Percentiles rank a stretch among this genome's conserved stretches.
Evolutionary conservation across 2,113 vertebrate species (phyloP).

Genomic region (Gobio gobio): DNA sequence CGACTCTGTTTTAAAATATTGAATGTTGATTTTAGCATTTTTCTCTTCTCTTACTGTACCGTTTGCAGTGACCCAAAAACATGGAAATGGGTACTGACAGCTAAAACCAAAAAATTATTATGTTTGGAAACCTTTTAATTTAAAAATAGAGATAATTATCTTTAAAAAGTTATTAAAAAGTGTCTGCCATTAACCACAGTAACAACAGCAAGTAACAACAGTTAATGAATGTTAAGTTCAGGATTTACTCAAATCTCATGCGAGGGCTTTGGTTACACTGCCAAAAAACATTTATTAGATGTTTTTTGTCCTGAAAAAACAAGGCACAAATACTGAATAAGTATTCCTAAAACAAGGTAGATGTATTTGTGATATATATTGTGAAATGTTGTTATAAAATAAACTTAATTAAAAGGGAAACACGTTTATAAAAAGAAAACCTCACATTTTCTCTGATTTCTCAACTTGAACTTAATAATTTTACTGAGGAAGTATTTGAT

Average conservation of each 20-base stretch:
- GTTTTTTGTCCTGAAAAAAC: too few relatives aligned
- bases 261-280: not conserved
- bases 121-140: not conserved
- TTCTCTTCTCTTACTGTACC: not conserved
- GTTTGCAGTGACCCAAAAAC: not conserved
- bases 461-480: not conserved
- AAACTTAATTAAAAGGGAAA: not conserved
- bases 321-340: not conserved
- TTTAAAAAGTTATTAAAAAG: not conserved
- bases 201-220: too few relatives aligned
- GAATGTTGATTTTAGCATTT: not conserved
- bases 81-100: not conserved
- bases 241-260: not conserved
- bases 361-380: not conserved
- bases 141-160: not conserved
- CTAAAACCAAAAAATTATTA: not conserved
- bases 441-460: not conserved
- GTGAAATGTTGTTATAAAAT: too few relatives aligned
- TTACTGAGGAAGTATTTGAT: not conserved
- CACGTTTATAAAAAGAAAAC: not conserved
- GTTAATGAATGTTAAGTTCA: not conserved
- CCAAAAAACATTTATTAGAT: not conserved
- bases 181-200: not conserved
- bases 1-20: not conserved
- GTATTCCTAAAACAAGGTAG: not conserved